Base-by-base conservation (phyloP, 2,888 invertebrate genomes). In the Pandemis heparana region DNA sequence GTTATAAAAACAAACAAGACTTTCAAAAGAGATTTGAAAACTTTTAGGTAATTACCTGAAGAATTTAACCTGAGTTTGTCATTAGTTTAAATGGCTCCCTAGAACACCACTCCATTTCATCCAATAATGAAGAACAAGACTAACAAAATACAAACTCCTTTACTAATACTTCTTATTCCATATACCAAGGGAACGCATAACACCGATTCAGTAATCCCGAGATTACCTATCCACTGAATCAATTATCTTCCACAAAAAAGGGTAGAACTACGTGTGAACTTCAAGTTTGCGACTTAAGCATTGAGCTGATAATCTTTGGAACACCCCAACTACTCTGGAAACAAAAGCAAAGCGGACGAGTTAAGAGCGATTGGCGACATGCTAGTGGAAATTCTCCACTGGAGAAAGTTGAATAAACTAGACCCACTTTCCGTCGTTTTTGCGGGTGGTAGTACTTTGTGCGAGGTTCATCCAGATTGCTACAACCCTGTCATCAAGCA, bases 171-270 rank as follows among this genome's bases (percentile, higher is more conserved):
- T 61, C n/a, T 0, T 32, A 39, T 66, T 65, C 46, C 18, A 39
- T 3, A 56, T 38, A 48, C 16, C 43, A 18, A 23, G 41, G 12
- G 18, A 66, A 41, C 32, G 16, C 23, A 39, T 41, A 61, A 60
- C 18, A 32, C 32, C 7, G 1, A 9, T 14, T 60, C 56, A 41
- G 41, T 65, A 65, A 65, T 23, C 65, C 59, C 18, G 5, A 68
- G 68, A 48, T 73, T 59, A 41, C 56, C 64, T 62, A 46, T 73
- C 59, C 68, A 23, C 48, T 69, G 46, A 73, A 73, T 69, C 68
- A 73, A 73, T 73, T 64, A 69, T 66, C 68, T 46, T 18, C 38
- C 32, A 18, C 38, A 73, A 69, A 70, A 73, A 73, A 68, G 68
- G 71, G 59, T 56, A 32, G 46, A 46, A 8, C 38, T 38, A 69